phyloP scores from a whole-genome alignment of 2,113 vertebrate species.

The Pygoscelis adeliae region DNA sequence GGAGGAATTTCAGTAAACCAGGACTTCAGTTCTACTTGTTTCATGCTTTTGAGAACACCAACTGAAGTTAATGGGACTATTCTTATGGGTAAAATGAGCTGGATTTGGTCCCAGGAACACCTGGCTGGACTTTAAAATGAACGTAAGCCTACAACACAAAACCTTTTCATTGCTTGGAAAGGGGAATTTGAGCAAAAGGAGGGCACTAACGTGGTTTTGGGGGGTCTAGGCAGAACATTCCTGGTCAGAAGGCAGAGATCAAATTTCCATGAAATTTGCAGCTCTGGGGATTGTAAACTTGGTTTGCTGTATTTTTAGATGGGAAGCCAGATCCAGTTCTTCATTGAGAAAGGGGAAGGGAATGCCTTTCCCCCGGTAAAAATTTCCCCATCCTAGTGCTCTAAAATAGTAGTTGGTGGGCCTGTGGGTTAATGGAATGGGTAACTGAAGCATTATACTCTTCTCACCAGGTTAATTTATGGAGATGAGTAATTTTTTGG shows the following conservation, averaged over 20 bases:
- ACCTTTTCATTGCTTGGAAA: background rate
- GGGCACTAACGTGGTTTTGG: rapidly evolving
- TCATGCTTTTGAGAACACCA: background rate
- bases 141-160: background rate
- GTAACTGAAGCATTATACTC: background rate
- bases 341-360: background rate
- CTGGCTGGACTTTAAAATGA: background rate
- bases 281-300: background rate
- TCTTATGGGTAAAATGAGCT: background rate
- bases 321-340: background rate
- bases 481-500: background rate
- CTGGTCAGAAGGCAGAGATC: background rate
- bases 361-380: background rate
- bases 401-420: background rate
- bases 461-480: background rate
- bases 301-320: background rate
- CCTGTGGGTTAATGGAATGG: background rate
- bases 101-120: background rate
- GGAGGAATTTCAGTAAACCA: background rate
- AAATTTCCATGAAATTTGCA: background rate
- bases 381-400: background rate
- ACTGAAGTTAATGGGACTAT: background rate
- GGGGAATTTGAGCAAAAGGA: background rate
- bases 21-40: background rate
- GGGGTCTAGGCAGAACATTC: background rate